Evolutionary conservation across 2,888 invertebrate species (phyloP), one percentile per base, ranked within the genome.

Genomic region (Caenorhabditis sp.): DNA sequence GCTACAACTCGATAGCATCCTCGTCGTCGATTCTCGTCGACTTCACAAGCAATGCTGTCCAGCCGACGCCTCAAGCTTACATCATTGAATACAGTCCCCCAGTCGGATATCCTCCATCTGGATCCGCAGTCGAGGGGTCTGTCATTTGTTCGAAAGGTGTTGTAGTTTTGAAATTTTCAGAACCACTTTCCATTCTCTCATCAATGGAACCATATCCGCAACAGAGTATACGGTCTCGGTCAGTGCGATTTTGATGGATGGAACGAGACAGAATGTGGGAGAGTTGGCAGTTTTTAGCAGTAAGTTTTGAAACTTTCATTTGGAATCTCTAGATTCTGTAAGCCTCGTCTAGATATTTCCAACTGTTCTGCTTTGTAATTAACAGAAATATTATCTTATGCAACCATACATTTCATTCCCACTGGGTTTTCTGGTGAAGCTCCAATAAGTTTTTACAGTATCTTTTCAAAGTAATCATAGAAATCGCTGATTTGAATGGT

Each of bases 181-280:
- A 31, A 85, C 84, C 54, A 85, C 85, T 0, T 79, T 83, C 31
- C 76, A 86, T 19, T 84, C 88, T 10, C 51, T 85, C 35, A 85
- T 90, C 59, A 88, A 90, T 79, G 85, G 89, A 38, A 90, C 90
- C 10, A 86, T 89, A 26, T 88, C 90, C 0, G 89, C 90, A 16
- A 84, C 89, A n/a, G 90, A 90, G 56, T 90, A 90, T 76, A 82
- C 87, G 0, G 82, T 90, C 16, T 86, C 85, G 22, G 81, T 90
- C 10, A 86, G 86, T 35, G 90, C 89, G 0, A 76, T 89, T 7
- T 64, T 88, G 10, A 79, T 76, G 41, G 89, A 90, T 61, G 90
- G 90, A 16, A 79, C 80, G 4, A 56, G 85, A 16, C 63, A 66
- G 41, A 86, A 87, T 31, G 84, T 90, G 22, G 83, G 85, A 49